A percentile compares a stretch with the other conserved stretches of the same genome.
phyloP scores from a whole-genome alignment of 2,888 invertebrate species.

The Ctena decussata region DNA sequence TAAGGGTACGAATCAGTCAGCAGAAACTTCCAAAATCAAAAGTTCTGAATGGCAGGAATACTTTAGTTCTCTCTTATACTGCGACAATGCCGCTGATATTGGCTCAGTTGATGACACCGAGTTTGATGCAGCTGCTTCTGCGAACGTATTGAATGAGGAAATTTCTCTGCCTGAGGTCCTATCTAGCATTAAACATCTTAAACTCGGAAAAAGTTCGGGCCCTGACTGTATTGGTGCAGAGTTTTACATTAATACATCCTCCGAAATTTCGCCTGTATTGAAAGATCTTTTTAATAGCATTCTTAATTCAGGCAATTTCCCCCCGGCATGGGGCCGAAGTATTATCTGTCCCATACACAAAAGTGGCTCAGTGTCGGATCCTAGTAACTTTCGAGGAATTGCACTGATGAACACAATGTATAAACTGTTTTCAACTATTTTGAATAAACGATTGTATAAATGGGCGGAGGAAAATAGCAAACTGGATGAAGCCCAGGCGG shows the following conservation, averaged over 20 bases:
- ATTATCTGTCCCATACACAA: slow-evolving; percentile 45
- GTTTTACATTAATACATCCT: slow-evolving; percentile 16
- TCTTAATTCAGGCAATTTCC: slow-evolving; percentile 12
- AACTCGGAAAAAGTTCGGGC: neutral
- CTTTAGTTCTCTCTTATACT: neutral
- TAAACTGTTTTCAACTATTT: slow-evolving; percentile 43
- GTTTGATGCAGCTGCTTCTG: neutral
- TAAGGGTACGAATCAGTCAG: neutral
- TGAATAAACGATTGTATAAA: slow-evolving; percentile 34
- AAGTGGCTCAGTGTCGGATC: slow-evolving; percentile 34
- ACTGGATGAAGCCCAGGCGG: too few relatives aligned
- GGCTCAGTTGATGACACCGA: neutral
- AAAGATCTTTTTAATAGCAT: slow-evolving; percentile 29
- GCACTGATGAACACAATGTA: slow-evolving; percentile 42
- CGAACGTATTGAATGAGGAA: neutral
- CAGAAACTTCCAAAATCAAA: neutral
- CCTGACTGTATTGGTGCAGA: neutral
- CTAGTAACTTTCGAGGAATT: slow-evolving; percentile 53
- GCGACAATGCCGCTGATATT: neutral
- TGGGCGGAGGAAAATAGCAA: slow-evolving; percentile 33
- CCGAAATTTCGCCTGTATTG: slow-evolving; percentile 16
- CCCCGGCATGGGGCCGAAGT: slow-evolving; percentile 21
- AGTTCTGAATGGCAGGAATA: neutral
- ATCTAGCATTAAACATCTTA: neutral
- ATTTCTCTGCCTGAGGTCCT: neutral